phyloP scores from a whole-genome alignment of 2,888 invertebrate genomes.

The Drosophila koepferae region DNA sequence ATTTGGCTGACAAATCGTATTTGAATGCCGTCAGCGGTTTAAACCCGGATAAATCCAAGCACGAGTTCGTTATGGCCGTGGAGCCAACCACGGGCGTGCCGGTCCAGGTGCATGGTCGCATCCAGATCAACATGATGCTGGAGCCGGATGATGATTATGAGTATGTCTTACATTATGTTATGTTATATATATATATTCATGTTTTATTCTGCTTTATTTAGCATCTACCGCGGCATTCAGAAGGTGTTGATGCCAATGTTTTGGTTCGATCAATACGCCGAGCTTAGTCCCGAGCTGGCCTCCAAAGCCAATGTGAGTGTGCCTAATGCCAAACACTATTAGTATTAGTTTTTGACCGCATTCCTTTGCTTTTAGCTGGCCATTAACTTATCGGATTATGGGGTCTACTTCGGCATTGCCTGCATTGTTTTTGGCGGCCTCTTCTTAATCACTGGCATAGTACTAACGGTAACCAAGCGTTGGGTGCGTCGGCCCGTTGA shows the following conservation, averaged over 20 bases:
- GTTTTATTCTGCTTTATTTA: slow-evolving; percentile 78
- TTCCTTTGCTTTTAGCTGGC: slow-evolving; percentile 72
- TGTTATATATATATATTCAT: neutral
- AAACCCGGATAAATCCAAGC: slow-evolving; percentile 87
- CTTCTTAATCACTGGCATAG: slow-evolving; percentile 78
- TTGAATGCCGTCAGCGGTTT: slow-evolving; percentile 88
- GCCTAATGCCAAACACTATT: too few relatives aligned
- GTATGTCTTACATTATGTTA: slow-evolving; percentile 85
- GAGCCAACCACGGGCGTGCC: slow-evolving; percentile 93
- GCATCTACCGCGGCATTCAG: slow-evolving; percentile 86
- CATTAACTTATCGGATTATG: slow-evolving; percentile 77
- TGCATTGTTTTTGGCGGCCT: slow-evolving; percentile 74
- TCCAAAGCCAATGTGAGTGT: slow-evolving; percentile 77
- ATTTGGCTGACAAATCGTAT: slow-evolving; percentile 89
- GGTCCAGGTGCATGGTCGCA: slow-evolving; percentile 89
- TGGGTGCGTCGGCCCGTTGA: slow-evolving; percentile 76
- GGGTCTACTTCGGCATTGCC: slow-evolving; percentile 78
- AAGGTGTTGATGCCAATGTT: slow-evolving; percentile 89
- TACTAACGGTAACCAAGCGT: slow-evolving; percentile 80
- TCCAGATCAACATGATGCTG: slow-evolving; percentile 91
- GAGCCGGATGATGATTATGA: slow-evolving; percentile 86
- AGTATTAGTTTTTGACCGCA: neutral
- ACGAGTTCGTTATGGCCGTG: slow-evolving; percentile 89
- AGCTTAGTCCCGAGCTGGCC: slow-evolving; percentile 87
- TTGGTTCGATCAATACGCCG: slow-evolving; percentile 91